Evolutionary conservation across 2,797 vertebrate genomes (phyloP).

Genomic region (Poecile montanus): DNA sequence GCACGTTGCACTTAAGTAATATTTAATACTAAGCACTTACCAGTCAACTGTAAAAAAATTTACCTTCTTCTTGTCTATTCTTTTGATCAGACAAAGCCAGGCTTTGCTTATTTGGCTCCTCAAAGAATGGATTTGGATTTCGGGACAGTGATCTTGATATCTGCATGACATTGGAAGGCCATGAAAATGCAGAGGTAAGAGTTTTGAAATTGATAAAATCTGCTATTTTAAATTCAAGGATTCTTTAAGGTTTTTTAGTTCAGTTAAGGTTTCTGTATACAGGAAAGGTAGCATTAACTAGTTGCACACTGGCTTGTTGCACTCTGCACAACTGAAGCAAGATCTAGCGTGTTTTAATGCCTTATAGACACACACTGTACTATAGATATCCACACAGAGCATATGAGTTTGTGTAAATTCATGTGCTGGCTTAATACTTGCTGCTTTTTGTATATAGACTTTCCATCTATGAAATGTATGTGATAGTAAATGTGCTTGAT

Average conservation of each 20-base stretch:
- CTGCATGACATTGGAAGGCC: constrained; percentile 98
- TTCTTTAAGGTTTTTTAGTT: neutral
- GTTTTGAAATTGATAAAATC: neutral
- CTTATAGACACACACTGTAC: neutral
- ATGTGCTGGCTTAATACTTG: neutral
- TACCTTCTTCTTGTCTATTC: neutral
- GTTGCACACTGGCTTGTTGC: neutral
- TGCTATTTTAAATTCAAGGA: neutral
- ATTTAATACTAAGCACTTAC: neutral
- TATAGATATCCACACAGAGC: neutral
- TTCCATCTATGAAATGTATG: neutral
- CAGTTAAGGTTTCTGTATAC: neutral
- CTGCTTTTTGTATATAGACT: neutral
- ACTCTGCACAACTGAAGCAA: neutral
- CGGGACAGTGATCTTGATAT: constrained; percentile 98
- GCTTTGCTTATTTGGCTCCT: constrained; percentile 96
- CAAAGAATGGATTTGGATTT: constrained; percentile 98
- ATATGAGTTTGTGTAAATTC: neutral
- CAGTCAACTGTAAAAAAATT: neutral
- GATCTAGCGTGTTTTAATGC: neutral
- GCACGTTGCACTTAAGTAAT: neutral
- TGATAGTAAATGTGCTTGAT: neutral
- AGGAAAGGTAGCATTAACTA: neutral
- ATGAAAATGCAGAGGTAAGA: constrained; percentile 93
- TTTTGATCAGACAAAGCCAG: constrained; percentile 89